These are phyloP conservation scores for Triplophysa siluroides DNA, from an alignment of 2,113 vertebrate species.

Conservation along the genomic window DNA sequence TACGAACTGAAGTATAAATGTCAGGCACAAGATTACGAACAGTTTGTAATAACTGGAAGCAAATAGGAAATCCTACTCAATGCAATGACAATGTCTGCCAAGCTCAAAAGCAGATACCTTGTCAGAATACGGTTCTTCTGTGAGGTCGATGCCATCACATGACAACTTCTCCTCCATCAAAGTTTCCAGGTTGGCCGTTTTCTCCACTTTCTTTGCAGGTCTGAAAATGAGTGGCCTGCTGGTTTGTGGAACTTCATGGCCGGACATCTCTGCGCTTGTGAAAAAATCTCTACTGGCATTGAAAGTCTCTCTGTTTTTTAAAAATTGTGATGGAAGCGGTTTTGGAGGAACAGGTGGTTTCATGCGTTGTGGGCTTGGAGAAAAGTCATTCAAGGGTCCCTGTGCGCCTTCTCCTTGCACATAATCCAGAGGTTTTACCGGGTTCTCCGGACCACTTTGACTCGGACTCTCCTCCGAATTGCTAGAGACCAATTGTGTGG, in stretches of 20 bases:
- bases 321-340: conserved; percentile 11
- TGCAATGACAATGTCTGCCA: background rate
- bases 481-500: background rate
- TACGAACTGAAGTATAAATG: too few species aligned
- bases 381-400: background rate
- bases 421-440: background rate
- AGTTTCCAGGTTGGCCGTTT: conserved; percentile 72
- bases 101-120: conserved; percentile 66
- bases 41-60: too few species aligned
- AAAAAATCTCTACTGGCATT: conserved; percentile 1
- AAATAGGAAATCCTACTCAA: too few species aligned
- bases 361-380: conserved; percentile 15
- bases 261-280: background rate
- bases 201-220: conserved; percentile 70
- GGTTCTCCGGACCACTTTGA: background rate
- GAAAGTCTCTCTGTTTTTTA: background rate
- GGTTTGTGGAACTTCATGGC: conserved; percentile 5
- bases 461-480: background rate
- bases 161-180: conserved; percentile 77
- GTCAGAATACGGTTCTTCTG: conserved; percentile 81
- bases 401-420: conserved; percentile 10
- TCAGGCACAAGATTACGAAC: too few species aligned
- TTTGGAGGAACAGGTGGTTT: conserved; percentile 41
- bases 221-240: conserved; percentile 58
- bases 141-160: conserved; percentile 78